These are phyloP conservation scores for Eumacrocentrus americanus DNA, from an alignment of 2,888 invertebrate genomes.

Conservation along the genomic window DNA sequence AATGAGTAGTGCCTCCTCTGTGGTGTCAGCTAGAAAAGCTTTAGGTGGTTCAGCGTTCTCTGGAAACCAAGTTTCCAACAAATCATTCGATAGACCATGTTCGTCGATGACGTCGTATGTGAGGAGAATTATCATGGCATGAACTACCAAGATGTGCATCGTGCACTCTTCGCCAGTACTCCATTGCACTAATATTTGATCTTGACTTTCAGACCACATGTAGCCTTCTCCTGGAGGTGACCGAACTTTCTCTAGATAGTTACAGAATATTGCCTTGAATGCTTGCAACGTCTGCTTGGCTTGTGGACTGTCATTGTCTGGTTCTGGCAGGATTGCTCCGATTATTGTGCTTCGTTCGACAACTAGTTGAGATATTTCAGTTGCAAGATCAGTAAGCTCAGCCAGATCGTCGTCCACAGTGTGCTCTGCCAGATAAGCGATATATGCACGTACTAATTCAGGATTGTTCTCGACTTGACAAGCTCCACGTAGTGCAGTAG, in stretches of 20 bases:
- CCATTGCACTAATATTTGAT: slow-evolving; percentile 81
- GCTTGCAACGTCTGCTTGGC: slow-evolving; percentile 71
- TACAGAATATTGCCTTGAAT: slow-evolving; percentile 74
- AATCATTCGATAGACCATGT: slow-evolving; percentile 62
- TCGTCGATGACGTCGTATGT: slow-evolving; percentile 70
- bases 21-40: slow-evolving; percentile 79
- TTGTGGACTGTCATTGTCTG: slow-evolving; percentile 59
- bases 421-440: slow-evolving; percentile 81
- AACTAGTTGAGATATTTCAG: slow-evolving; percentile 88
- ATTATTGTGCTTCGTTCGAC: slow-evolving; percentile 90
- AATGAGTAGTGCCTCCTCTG: slow-evolving; percentile 80
- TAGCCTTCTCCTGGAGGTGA: slow-evolving; percentile 69
- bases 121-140: slow-evolving; percentile 82
- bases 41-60: slow-evolving; percentile 74
- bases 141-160: slow-evolving; percentile 80
- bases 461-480: slow-evolving; percentile 92
- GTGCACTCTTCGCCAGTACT: slow-evolving; percentile 75
- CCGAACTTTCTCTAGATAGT: slow-evolving; percentile 75
- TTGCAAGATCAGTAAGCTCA: slow-evolving; percentile 72
- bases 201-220: slow-evolving; percentile 73
- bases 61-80: slow-evolving; percentile 89
- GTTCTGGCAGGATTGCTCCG: slow-evolving; percentile 75
- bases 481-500: slow-evolving; percentile 79
- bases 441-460: slow-evolving; percentile 79
- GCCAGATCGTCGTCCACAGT: slow-evolving; percentile 71